phyloP scores from a whole-genome alignment of 2,888 invertebrate species.

The Chamaedrilus cognettii region DNA sequence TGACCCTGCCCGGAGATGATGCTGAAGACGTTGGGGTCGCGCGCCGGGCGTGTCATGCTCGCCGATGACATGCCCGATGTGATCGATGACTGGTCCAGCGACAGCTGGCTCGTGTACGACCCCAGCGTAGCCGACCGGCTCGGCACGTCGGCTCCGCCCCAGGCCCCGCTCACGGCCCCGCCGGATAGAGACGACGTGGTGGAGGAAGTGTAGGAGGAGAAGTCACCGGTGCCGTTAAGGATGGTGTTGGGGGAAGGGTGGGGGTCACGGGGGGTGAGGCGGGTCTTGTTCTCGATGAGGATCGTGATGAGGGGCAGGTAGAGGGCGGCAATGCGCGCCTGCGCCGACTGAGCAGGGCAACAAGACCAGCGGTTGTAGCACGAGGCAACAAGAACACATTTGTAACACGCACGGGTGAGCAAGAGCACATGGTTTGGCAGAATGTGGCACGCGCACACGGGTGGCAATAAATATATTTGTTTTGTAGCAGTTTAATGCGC shows the following conservation, averaged over 20 bases:
- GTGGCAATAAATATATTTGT: too few relatives aligned
- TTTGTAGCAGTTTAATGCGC: too few relatives aligned
- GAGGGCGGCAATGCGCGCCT: slow-evolving; percentile 74
- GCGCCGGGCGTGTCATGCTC: slow-evolving; percentile 19
- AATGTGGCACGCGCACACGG: too few relatives aligned
- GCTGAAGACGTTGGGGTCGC: slow-evolving; percentile 44
- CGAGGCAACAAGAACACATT: too few relatives aligned
- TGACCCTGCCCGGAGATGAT: slow-evolving; percentile 44
- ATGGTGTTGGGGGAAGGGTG: slow-evolving; percentile 1
- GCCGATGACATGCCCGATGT: slow-evolving; percentile 48
- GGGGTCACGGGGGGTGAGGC: not conserved
- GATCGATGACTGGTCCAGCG: slow-evolving; percentile 32
- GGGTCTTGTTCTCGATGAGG: slow-evolving; percentile 70
- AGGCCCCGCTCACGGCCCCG: not conserved
- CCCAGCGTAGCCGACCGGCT: slow-evolving; percentile 5
- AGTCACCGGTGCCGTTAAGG: slow-evolving; percentile 19
- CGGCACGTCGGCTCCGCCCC: not conserved
- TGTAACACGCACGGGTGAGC: too few relatives aligned
- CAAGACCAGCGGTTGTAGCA: not conserved
- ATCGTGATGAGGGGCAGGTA: slow-evolving; percentile 87
- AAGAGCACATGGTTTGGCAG: too few relatives aligned
- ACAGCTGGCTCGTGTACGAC: slow-evolving; percentile 20
- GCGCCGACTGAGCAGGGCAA: slow-evolving; percentile 2
- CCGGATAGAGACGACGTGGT: not conserved
- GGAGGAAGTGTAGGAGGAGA: not conserved